A percentile compares a stretch with the other conserved stretches of the same genome.
Evolutionary conservation across 1,140 invertebrate species (phyloP).

Genomic region (Bombus sylvicola): DNA sequence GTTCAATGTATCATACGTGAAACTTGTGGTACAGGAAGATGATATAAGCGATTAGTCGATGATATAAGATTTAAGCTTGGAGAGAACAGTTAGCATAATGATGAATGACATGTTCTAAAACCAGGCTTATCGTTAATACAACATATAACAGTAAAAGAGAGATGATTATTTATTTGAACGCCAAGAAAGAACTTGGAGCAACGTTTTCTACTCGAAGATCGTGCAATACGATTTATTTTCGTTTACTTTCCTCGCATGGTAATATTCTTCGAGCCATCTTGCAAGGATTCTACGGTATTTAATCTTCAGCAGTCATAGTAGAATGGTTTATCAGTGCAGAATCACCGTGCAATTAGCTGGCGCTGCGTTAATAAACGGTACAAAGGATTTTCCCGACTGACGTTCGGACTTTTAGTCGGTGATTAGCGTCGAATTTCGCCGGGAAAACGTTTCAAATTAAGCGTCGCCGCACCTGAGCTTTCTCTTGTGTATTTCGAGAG

Average conservation of each 20-base stretch:
- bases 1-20: no score
- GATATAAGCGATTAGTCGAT: no score
- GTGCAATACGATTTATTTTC: neutral
- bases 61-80: no score
- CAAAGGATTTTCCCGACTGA: slow-evolving; percentile 30
- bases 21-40: no score
- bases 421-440: slow-evolving; percentile 54
- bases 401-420: slow-evolving; percentile 48
- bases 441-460: slow-evolving; percentile 65
- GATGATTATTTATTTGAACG: neutral
- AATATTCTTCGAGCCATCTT: neutral
- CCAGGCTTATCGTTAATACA: no score
- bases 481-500: slow-evolving; percentile 13
- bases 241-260: neutral
- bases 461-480: slow-evolving; percentile 51
- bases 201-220: neutral
- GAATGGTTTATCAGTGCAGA: neutral
- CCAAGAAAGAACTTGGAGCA: neutral
- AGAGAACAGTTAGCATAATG: no score
- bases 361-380: slow-evolving; percentile 66
- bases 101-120: no score
- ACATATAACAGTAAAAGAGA: neutral
- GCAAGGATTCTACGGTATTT: neutral
- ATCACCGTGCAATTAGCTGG: slow-evolving; percentile 13
- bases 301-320: neutral